Evolutionary conservation across 2,888 invertebrate genomes (phyloP).

Genomic region (Unio delphinus): DNA sequence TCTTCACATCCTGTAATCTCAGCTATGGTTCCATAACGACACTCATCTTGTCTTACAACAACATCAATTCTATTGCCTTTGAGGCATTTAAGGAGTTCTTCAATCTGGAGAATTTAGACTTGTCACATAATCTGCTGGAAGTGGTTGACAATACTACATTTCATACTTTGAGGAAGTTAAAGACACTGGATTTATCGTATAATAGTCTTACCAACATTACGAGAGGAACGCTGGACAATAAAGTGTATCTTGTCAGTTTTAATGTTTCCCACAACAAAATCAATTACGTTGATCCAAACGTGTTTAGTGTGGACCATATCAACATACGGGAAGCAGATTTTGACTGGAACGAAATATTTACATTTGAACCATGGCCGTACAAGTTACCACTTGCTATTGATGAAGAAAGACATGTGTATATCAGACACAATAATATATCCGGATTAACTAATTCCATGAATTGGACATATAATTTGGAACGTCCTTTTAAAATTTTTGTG

Average conservation of each 20-base stretch:
- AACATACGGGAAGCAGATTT: too few species aligned
- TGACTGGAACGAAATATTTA: conserved; percentile 17
- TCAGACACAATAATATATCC: conserved; percentile 25
- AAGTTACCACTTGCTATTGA: conserved; percentile 5
- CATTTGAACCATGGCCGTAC: conserved; percentile 43
- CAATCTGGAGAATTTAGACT: conserved; percentile 9
- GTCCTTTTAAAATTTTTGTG: conserved; percentile 26
- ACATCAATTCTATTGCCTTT: not conserved
- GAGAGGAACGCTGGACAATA: conserved; percentile 8
- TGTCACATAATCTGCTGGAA: conserved; percentile 21
- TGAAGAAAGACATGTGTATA: conserved; percentile 18
- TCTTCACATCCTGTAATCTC: too few species aligned
- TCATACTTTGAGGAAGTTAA: conserved; percentile 13
- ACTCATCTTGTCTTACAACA: too few species aligned
- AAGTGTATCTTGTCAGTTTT: conserved; percentile 4
- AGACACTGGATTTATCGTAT: conserved; percentile 5
- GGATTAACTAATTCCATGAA: conserved; percentile 28
- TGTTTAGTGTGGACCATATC: conserved; percentile 3
- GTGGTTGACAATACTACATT: conserved; percentile 20
- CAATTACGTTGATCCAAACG: not conserved
- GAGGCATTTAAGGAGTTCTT: conserved; percentile 14
- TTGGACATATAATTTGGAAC: conserved; percentile 33
- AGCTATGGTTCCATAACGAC: too few species aligned
- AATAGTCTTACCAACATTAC: conserved; percentile 11
- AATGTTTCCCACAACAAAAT: conserved; percentile 8